Evolutionary conservation across 2,113 vertebrate species (phyloP).

Genomic region (Tichodroma muraria): DNA sequence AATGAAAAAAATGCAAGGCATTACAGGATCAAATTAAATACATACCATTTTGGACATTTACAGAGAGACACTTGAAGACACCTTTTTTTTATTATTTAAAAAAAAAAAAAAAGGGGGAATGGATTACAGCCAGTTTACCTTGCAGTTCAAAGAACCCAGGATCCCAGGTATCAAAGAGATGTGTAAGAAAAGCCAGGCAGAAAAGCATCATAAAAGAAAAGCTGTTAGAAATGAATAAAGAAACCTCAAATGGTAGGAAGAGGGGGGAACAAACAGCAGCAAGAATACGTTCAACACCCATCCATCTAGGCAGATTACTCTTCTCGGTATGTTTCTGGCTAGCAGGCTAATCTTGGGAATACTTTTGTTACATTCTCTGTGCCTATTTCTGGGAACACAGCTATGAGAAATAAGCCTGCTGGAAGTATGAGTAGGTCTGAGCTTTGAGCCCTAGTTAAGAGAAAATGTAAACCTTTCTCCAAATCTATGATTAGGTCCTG

Average conservation of each 20-base stretch:
- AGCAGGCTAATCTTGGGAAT: neutral
- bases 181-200: neutral
- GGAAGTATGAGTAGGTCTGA: neutral
- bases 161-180: neutral
- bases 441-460: neutral
- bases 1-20: neutral
- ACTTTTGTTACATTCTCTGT: neutral
- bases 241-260: neutral
- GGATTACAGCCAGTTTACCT: neutral
- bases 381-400: neutral
- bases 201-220: neutral
- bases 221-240: neutral
- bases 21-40: neutral
- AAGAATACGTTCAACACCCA: neutral
- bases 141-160: neutral
- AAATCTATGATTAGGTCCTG: neutral
- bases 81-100: rapidly evolving
- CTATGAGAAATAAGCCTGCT: neutral
- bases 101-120: neutral
- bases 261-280: neutral
- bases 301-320: neutral
- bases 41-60: neutral
- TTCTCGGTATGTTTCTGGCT: neutral
- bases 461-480: neutral
- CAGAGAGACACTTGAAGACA: neutral